phyloP scores from a whole-genome alignment of 2,888 invertebrate genomes.

The Conops quadrifasciatus region DNA sequence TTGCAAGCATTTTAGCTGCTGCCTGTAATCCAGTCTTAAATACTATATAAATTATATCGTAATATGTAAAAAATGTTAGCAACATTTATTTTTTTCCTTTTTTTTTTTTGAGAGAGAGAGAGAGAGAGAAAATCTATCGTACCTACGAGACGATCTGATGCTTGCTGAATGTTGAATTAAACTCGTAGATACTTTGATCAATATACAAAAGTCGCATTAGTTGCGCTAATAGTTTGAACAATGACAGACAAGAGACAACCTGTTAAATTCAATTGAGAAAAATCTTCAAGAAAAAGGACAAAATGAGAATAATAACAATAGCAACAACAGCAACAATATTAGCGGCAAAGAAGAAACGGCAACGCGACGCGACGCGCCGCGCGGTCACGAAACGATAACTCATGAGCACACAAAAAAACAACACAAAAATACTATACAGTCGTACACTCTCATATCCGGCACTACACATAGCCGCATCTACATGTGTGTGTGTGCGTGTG shows the following conservation, averaged over 20 bases:
- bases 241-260: constrained; percentile 13
- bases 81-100: no score
- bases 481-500: no score
- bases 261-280: constrained; percentile 28
- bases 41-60: background rate
- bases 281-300: constrained; percentile 17
- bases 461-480: no score
- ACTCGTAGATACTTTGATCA: constrained; percentile 19
- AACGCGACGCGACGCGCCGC: background rate
- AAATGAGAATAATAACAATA: background rate
- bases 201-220: constrained; percentile 32
- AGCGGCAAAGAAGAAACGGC: constrained; percentile 1
- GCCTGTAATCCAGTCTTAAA: background rate
- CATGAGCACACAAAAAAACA: background rate
- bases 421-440: background rate
- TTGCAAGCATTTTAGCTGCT: no score
- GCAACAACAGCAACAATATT: background rate
- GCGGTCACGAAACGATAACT: background rate
- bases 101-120: no score
- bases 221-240: constrained; percentile 20
- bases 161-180: constrained; percentile 1
- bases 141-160: no score
- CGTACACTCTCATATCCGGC: no score
- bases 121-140: no score
- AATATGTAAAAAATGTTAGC: background rate